phyloP scores from a whole-genome alignment of 2,797 vertebrate genomes.

The Ataeniobius toweri region DNA sequence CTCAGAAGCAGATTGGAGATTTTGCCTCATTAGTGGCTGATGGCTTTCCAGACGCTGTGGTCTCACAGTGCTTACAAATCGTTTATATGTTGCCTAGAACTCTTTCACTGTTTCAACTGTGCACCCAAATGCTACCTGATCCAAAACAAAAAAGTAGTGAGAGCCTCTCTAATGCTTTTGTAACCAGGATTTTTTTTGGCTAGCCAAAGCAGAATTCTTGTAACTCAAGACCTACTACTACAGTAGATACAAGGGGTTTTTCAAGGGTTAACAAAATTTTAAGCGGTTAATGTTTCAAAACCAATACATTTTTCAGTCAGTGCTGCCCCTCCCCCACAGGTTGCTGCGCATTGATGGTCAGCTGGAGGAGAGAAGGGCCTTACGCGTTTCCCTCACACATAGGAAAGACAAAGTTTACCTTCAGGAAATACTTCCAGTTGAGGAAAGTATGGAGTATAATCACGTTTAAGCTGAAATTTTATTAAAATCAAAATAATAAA shows the following conservation, averaged over 20 bases:
- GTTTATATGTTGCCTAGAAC: neutral
- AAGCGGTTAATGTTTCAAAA: neutral
- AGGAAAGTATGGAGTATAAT: neutral
- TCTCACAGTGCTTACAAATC: neutral
- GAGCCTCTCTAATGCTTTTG: neutral
- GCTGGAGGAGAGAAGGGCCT: neutral
- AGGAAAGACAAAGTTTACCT: neutral
- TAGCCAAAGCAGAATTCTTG: neutral
- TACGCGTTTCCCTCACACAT: neutral
- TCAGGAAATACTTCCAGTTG: neutral
- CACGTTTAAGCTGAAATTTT: neutral
- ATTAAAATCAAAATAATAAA: neutral
- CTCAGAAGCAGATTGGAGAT: constrained; percentile 1
- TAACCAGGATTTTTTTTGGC: neutral
- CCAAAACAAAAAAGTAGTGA: neutral
- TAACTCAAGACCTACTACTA: neutral
- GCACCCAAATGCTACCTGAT: neutral
- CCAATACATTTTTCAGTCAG: neutral
- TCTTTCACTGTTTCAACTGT: neutral
- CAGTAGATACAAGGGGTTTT: neutral
- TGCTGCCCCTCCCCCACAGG: neutral
- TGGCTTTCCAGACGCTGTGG: neutral
- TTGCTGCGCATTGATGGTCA: neutral
- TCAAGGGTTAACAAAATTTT: neutral
- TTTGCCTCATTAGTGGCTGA: neutral